Evolutionary conservation across 1,140 invertebrate species (phyloP).

Genomic region (Macrobrachium rosenbergii): DNA sequence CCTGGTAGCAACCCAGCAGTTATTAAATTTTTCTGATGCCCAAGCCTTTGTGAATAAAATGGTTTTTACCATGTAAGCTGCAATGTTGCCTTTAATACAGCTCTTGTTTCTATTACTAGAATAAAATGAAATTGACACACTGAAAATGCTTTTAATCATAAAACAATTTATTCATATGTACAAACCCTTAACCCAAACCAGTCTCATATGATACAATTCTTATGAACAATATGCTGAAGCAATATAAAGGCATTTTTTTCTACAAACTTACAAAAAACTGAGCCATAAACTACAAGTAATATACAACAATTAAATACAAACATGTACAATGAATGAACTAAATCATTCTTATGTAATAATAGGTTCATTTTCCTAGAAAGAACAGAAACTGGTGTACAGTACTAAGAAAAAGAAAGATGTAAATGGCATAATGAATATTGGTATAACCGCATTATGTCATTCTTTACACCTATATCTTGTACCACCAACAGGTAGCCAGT

Average conservation of each 20-base stretch:
- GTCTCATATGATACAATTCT: conserved; percentile 17
- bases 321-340: conserved; percentile 9
- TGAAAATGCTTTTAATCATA: neutral
- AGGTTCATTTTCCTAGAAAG: no score
- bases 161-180: conserved; percentile 21
- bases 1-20: no score
- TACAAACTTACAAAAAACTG: conserved; percentile 18
- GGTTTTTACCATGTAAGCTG: no score
- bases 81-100: no score
- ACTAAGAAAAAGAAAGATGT: no score
- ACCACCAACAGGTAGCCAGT: no score
- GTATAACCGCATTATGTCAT: no score
- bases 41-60: no score
- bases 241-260: conserved; percentile 23
- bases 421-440: no score
- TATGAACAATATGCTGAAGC: conserved; percentile 20
- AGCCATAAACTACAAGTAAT: conserved; percentile 23
- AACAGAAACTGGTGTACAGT: no score
- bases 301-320: conserved; percentile 25
- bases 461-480: no score
- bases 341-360: neutral
- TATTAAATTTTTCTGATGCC: no score
- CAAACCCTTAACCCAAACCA: conserved; percentile 27
- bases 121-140: neutral
- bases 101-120: neutral